These are phyloP conservation scores for Asarcornis scutulata DNA, from an alignment of 2,113 vertebrate genomes.

Conservation along the genomic window DNA sequence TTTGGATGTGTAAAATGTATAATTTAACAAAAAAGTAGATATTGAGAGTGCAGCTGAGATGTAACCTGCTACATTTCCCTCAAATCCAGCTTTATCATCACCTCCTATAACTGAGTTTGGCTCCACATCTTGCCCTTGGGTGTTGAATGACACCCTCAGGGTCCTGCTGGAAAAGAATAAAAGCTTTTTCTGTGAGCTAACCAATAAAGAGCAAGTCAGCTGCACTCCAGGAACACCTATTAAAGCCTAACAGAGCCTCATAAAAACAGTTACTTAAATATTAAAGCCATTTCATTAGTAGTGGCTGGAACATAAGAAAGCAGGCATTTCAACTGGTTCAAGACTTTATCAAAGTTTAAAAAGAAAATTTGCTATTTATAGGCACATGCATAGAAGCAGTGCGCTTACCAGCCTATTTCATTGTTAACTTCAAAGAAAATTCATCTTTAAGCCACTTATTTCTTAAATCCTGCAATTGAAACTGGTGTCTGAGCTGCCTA, in stretches of 20 bases:
- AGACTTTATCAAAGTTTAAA: slow-evolving; percentile 17
- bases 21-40: neutral
- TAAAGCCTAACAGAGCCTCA: slow-evolving; percentile 50
- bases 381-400: neutral
- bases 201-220: slow-evolving; percentile 44
- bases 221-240: slow-evolving; percentile 52
- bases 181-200: slow-evolving; percentile 43
- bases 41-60: neutral
- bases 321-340: neutral
- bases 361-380: slow-evolving; percentile 34
- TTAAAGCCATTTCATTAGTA: slow-evolving; percentile 44
- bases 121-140: neutral
- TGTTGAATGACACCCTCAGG: slow-evolving; percentile 39
- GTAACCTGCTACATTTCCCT: neutral
- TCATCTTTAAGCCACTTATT: neutral
- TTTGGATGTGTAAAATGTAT: neutral
- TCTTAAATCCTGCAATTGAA: neutral
- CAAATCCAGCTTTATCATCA: neutral
- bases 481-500: neutral
- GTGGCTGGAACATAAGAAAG: slow-evolving; percentile 27
- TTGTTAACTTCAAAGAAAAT: slow-evolving; percentile 8
- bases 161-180: slow-evolving; percentile 45
- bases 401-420: neutral
- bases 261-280: slow-evolving; percentile 61
- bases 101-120: neutral